Evolutionary conservation across 2,113 vertebrate species (phyloP).

Genomic region (Nasalis larvatus): DNA sequence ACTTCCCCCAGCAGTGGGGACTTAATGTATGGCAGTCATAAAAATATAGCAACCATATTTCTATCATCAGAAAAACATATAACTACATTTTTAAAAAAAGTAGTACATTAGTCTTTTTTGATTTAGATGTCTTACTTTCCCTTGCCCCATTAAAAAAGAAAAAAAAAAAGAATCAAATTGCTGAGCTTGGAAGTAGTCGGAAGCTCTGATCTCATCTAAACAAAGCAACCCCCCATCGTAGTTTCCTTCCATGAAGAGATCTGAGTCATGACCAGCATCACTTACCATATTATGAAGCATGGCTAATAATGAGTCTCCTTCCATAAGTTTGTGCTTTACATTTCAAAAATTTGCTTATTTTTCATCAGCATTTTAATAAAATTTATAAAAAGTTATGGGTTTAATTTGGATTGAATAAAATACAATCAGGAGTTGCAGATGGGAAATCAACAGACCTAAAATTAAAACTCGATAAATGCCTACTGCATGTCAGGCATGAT

Average conservation of each 20-base stretch:
- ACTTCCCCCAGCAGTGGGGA: neutral
- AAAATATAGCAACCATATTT: neutral
- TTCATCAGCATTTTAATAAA: neutral
- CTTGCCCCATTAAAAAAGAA: neutral
- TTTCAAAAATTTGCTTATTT: neutral
- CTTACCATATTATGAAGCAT: neutral
- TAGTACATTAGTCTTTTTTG: neutral
- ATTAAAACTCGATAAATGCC: neutral
- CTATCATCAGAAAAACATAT: neutral
- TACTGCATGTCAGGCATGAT: neutral
- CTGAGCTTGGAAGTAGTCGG: neutral
- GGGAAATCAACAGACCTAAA: constrained; percentile 2
- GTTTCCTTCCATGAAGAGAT: neutral
- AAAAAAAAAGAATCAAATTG: neutral
- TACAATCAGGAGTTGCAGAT: neutral
- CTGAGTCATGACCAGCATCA: neutral
- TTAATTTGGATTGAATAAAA: constrained; percentile 14
- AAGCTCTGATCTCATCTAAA: neutral
- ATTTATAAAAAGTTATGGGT: neutral
- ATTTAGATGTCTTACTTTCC: neutral
- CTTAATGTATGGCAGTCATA: neutral
- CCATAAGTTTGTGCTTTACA: neutral
- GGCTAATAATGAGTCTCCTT: neutral
- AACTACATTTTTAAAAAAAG: neutral
- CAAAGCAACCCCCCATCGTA: neutral